Percentiles rank a stretch among this genome's conserved stretches.
Conservation (phyloP, 1,140 invertebrate species). For the Neotoxoptera formosana region DNA sequence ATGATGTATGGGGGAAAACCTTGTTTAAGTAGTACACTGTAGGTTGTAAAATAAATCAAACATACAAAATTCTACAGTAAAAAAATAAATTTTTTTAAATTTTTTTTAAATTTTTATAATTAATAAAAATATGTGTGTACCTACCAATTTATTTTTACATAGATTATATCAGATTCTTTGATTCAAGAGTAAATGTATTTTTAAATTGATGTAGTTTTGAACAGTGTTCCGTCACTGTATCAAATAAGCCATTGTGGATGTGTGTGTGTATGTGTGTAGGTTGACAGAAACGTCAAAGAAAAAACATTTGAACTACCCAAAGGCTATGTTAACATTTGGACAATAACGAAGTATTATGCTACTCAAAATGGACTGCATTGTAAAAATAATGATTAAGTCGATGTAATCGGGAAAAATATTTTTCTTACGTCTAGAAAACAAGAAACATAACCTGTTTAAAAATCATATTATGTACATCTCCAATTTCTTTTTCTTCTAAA, state of each 20-base stretch:
- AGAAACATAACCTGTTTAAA: slow-evolving; percentile 6
- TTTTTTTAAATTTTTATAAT: not conserved
- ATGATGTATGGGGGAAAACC: too few species aligned
- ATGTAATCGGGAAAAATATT: not conserved
- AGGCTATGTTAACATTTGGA: too few species aligned
- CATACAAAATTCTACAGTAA: not conserved
- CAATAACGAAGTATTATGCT: not conserved
- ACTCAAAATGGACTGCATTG: not conserved
- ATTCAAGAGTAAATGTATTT: too few species aligned
- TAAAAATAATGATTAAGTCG: slow-evolving; percentile 3
- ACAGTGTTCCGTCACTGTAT: not conserved
- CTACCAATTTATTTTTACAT: not conserved
- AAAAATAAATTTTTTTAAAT: not conserved
- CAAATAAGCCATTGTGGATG: not conserved
- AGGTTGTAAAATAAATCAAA: not conserved
- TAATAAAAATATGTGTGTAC: not conserved
- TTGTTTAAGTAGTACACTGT: too few species aligned
- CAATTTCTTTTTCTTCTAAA: not conserved
- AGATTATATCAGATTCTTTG: not conserved
- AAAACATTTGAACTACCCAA: not conserved
- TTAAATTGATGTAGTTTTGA: not conserved
- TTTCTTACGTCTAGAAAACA: not conserved
- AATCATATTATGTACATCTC: not conserved
- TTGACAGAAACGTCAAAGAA: not conserved
- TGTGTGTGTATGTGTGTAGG: not conserved